Conservation (phyloP, 2,113 vertebrate genomes). For the Suncus etruscus region DNA sequence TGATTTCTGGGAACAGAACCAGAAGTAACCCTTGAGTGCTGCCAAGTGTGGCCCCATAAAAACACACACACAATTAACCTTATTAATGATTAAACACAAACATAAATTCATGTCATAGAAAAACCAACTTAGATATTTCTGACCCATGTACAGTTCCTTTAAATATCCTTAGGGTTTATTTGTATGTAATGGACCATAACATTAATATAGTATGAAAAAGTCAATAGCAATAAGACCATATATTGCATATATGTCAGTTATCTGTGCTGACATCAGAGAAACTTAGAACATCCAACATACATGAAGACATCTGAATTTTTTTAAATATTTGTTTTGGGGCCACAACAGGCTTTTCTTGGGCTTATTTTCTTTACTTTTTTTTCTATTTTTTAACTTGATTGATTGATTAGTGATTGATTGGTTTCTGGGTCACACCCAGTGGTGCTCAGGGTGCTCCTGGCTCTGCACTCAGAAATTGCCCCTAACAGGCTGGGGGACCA, state of each 20-base stretch:
- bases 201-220: constrained; percentile 4
- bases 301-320: constrained; percentile 6
- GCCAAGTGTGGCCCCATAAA: no score
- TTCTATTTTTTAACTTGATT: no score
- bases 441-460: no score
- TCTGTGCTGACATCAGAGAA: background rate
- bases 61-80: background rate
- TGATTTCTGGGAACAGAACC: no score
- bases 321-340: no score
- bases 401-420: no score
- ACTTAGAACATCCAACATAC: background rate
- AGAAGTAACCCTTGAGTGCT: no score
- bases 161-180: constrained; percentile 23
- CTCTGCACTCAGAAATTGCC: no score
- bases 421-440: no score
- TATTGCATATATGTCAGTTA: background rate
- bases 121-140: constrained; percentile 31
- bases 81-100: constrained; percentile 25
- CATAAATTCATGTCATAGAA: background rate
- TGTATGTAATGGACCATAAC: background rate
- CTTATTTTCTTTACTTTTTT: no score
- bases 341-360: no score
- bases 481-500: no score
- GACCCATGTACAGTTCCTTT: constrained; percentile 1
- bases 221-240: background rate